phyloP scores from a whole-genome alignment of 2,113 vertebrate species.

The Lepus timidus region DNA sequence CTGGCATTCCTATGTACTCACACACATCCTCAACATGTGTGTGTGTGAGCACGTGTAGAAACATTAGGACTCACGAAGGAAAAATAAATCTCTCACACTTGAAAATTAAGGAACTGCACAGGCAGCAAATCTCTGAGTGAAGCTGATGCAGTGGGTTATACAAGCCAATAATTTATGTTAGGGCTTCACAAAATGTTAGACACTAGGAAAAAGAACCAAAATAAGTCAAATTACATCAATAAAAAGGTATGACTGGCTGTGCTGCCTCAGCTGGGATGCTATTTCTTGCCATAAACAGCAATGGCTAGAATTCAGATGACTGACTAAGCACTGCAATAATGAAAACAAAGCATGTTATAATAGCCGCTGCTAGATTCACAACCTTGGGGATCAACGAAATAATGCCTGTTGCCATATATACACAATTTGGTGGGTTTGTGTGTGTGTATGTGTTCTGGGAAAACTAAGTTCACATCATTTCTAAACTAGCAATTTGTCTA shows the following conservation, averaged over 20 bases:
- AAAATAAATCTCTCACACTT: slow-evolving; percentile 83
- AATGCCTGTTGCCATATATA: slow-evolving; percentile 78
- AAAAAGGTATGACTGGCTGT: slow-evolving; percentile 83
- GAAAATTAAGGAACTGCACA: slow-evolving; percentile 79
- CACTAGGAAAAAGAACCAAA: slow-evolving; percentile 77
- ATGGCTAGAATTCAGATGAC: slow-evolving; percentile 80
- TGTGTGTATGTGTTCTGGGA: slow-evolving; percentile 62
- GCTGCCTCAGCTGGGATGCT: slow-evolving; percentile 80
- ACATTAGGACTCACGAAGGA: slow-evolving; percentile 68
- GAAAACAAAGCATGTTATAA: slow-evolving; percentile 81
- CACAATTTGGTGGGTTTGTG: slow-evolving; percentile 77
- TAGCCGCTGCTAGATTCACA: slow-evolving; percentile 81
- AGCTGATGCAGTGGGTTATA: slow-evolving; percentile 39
- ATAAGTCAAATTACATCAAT: slow-evolving; percentile 82
- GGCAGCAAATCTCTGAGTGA: slow-evolving; percentile 77
- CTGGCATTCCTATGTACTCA: slow-evolving; percentile 1
- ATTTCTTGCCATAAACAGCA: slow-evolving; percentile 77
- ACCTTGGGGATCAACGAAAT: slow-evolving; percentile 74
- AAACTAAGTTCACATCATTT: slow-evolving; percentile 75
- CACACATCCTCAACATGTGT: neutral
- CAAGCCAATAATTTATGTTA: slow-evolving; percentile 78
- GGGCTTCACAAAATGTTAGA: slow-evolving; percentile 82
- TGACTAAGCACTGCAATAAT: slow-evolving; percentile 78
- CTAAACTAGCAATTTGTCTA: slow-evolving; percentile 70
- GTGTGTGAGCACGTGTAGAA: neutral